phyloP scores from a whole-genome alignment of 2,113 vertebrate species.

The Xiphias gladius region DNA sequence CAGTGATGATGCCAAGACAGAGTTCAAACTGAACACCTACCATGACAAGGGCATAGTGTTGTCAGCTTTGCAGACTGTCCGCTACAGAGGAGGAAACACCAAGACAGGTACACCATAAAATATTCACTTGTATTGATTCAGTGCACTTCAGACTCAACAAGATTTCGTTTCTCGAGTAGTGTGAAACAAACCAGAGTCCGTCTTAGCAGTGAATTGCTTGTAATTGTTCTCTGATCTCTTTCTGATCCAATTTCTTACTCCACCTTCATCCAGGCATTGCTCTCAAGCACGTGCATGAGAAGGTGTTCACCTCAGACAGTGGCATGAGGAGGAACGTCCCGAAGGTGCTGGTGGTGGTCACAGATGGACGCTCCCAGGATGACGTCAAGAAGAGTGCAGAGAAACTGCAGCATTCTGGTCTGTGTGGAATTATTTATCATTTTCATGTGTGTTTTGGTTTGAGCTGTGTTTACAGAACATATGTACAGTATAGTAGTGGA shows the following conservation, averaged over 20 bases:
- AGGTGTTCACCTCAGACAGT: constrained; percentile 92
- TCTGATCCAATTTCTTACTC: not conserved
- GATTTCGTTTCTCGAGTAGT: no score
- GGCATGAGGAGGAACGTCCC: constrained; percentile 97
- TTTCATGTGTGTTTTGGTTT: not conserved
- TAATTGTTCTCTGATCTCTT: not conserved
- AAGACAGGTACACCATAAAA: constrained; percentile 88
- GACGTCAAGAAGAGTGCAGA: constrained; percentile 95
- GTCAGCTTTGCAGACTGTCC: constrained; percentile 92
- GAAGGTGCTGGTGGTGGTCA: constrained; percentile 97
- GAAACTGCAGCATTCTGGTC: constrained; percentile 94
- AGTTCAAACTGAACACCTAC: constrained; percentile 96
- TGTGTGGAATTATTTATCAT: constrained; percentile 38
- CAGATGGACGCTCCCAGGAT: constrained; percentile 97
- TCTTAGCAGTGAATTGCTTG: not conserved
- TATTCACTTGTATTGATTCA: not conserved
- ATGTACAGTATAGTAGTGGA: not conserved
- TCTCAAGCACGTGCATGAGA: constrained; percentile 93
- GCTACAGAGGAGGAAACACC: constrained; percentile 98
- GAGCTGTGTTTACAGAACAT: not conserved
- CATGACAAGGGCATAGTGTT: constrained; percentile 92
- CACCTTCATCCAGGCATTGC: constrained; percentile 86
- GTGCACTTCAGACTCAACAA: not conserved
- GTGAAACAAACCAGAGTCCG: not conserved
- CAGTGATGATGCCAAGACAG: constrained; percentile 97